Percentiles rank a stretch among this genome's conserved stretches.
Conservation (phyloP, 1,140 invertebrate genomes). For the Formica exsecta region DNA sequence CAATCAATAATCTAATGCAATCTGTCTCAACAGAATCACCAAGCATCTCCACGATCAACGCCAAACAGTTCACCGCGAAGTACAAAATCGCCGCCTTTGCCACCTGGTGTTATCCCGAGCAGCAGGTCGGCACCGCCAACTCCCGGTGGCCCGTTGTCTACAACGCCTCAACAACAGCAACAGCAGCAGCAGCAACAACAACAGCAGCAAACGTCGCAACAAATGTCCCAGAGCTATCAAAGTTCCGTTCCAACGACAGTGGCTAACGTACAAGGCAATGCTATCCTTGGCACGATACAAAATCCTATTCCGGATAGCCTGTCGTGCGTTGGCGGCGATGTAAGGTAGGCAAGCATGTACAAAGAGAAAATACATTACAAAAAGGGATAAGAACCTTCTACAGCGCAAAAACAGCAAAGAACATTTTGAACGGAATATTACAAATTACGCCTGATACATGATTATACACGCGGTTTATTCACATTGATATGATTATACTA, state of each 20-base stretch:
- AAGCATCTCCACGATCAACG: conserved; percentile 95
- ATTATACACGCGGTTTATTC: conserved; percentile 21
- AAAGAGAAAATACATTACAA: conserved; percentile 58
- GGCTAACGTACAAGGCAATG: conserved; percentile 84
- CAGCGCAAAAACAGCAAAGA: conserved; percentile 18
- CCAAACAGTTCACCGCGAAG: conserved; percentile 97
- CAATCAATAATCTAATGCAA: conserved; percentile 3
- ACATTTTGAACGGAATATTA: conserved; percentile 28
- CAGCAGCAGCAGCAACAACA: conserved; percentile 66
- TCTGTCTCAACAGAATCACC: conserved; percentile 89
- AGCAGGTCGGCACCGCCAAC: conserved; percentile 91
- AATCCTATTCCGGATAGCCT: conserved; percentile 85
- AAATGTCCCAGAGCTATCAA: conserved; percentile 85
- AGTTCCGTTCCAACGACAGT: conserved; percentile 81
- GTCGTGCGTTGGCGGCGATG: conserved; percentile 88
- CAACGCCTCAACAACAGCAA: conserved; percentile 77
- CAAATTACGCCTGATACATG: conserved; percentile 2
- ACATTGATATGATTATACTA: conserved; percentile 17
- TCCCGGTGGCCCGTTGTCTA: conserved; percentile 87
- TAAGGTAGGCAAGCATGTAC: conserved; percentile 85
- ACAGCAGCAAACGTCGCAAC: conserved; percentile 73
- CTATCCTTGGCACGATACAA: conserved; percentile 85
- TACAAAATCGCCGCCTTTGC: conserved; percentile 93
- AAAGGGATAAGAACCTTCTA: conserved; percentile 29
- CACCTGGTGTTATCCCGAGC: conserved; percentile 84